Base-by-base conservation (phyloP, 1,140 invertebrate species). In the Berghia stephanieae region DNA sequence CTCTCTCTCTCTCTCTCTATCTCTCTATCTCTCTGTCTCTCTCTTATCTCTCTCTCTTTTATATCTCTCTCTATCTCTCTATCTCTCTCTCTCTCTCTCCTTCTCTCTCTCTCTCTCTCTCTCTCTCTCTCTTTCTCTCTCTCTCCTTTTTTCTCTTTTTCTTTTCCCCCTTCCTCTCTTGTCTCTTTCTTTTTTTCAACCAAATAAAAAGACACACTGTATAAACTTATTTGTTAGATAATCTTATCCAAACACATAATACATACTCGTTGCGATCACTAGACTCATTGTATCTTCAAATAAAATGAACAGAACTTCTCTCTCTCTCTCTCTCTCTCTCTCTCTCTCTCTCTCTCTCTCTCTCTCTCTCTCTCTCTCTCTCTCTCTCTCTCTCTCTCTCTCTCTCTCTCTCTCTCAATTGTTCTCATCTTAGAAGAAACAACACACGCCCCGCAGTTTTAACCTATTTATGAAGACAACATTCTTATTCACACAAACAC, bases 311-410 rank as follows among this genome's bases (percentile, higher is more conserved):
- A 63, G 6, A 63, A 27, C 6, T 16, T 8, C n/a, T 72, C 69
- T 44, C 38, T 42, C 69, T 46, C 38, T 44, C 38, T 24, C 69
- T 42, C 71, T 73, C 49, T 73, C 44, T 73, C 71, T 73, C n/a
- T 73, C 31, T 73, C 49, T 49, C 31, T 73, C 71, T 73, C 71
- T 55, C 31, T 55, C 31, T 55, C 27, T 24, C 46, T 73, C 71
- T 55, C 71, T 73, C 71, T 73, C 49, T 73, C 49, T 49, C 71
- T 73, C 44, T 49, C 71, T 73, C 71, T 73, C 31, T 73, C 43
- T 49, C 71, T 73, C 71, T 73, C 71, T 73, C 71, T 49, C 57
- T 63, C 57, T 63, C 18, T 63, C 57, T 63, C 57, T 16, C 57
- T 27, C 27, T 63, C 57, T 63, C 10, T 16, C 27, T 63, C 27